A percentile compares a stretch with the other conserved stretches of the same genome.
Evolutionary conservation across 2,797 vertebrate species (phyloP).

Genomic region (Mionectes olivaceus): DNA sequence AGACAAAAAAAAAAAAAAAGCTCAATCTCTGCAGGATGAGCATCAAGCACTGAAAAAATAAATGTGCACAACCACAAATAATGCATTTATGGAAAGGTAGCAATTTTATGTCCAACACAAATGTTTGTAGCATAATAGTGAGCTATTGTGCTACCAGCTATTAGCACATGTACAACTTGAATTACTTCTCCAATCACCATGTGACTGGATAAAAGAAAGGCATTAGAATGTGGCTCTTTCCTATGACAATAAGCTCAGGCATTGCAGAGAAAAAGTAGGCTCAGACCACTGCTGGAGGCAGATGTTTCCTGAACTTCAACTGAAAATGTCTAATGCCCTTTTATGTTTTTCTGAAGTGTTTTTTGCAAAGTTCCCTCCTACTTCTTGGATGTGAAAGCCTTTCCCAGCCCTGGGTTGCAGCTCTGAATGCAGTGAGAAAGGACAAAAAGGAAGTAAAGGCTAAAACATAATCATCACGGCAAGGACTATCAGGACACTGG

Average conservation of each 20-base stretch:
- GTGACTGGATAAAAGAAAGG: neutral
- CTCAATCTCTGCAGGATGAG: neutral
- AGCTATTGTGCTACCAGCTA: neutral
- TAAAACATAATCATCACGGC: neutral
- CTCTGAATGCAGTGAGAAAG: neutral
- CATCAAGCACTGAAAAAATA: neutral
- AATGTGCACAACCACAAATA: neutral
- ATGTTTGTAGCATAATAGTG: neutral
- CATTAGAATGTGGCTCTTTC: neutral
- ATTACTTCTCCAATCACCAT: neutral
- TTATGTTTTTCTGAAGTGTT: neutral
- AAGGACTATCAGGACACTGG: neutral
- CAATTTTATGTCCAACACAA: neutral
- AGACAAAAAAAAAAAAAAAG: neutral
- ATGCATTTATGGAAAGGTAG: neutral
- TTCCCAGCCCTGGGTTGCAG: neutral
- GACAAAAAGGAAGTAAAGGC: neutral
- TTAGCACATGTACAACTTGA: neutral
- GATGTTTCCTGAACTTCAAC: neutral
- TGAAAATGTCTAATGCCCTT: accelerated
- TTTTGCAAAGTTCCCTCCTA: neutral
- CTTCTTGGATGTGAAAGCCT: neutral
- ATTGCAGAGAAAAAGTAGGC: accelerated
- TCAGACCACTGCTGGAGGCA: neutral
- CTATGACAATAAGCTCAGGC: neutral